These are phyloP conservation scores for Dendroctonus ponderosae DNA, from an alignment of 1,140 invertebrate genomes.

Conservation along the genomic window DNA sequence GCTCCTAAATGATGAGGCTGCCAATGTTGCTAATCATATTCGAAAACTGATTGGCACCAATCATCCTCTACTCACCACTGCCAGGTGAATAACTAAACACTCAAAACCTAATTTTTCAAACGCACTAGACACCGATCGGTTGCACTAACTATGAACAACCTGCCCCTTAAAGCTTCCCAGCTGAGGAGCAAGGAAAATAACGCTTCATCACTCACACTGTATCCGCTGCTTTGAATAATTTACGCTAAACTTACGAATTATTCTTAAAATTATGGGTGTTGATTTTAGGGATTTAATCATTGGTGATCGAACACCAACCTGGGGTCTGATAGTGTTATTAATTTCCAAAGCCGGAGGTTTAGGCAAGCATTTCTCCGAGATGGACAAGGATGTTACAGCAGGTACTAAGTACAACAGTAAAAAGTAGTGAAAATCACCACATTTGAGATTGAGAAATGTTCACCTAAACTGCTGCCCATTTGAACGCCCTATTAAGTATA, in stretches of 20 bases:
- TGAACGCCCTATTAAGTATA: too few species aligned
- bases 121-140: too few species aligned
- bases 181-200: neutral
- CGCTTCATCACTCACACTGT: neutral
- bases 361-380: constrained; percentile 67
- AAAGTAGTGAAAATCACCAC: too few species aligned
- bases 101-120: too few species aligned
- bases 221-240: too few species aligned
- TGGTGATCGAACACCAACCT: constrained; percentile 54
- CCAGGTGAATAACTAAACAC: constrained; percentile 60
- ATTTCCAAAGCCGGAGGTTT: constrained; percentile 87
- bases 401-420: constrained; percentile 52
- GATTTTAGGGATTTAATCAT: constrained; percentile 40
- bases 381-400: constrained; percentile 77
- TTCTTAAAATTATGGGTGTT: neutral
- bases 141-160: too few species aligned
- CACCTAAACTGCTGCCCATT: too few species aligned
- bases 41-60: constrained; percentile 89
- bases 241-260: too few species aligned
- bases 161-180: too few species aligned
- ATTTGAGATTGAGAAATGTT: too few species aligned
- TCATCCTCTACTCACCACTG: constrained; percentile 88
- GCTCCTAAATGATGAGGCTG: constrained; percentile 89
- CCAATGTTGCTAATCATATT: constrained; percentile 86
- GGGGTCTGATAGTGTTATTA: constrained; percentile 86